Evolutionary conservation across 2,888 invertebrate genomes (phyloP).

Genomic region (Philaethria dido): DNA sequence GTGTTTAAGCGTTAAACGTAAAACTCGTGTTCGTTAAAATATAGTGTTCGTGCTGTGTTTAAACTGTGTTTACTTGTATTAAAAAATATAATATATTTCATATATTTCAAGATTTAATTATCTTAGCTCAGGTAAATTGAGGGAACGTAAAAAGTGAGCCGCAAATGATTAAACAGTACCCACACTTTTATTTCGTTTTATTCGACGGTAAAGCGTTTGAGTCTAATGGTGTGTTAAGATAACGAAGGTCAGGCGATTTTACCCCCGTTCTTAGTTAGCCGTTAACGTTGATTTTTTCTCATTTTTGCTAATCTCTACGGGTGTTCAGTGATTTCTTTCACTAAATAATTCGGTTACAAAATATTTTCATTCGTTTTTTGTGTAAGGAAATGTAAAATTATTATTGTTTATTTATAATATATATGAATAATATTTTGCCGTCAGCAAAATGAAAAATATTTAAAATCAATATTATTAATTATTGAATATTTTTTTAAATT

Average conservation of each 20-base stretch:
- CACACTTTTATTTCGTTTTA: slow-evolving; percentile 62
- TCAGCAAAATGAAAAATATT: no score
- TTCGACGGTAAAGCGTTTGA: slow-evolving; percentile 61
- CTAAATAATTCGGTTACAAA: neutral
- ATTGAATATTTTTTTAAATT: no score
- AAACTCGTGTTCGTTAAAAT: slow-evolving; percentile 25
- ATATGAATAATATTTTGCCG: no score
- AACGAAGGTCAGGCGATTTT: slow-evolving; percentile 62
- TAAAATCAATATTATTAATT: no score
- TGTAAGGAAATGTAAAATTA: no score
- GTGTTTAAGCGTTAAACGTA: slow-evolving; percentile 26
- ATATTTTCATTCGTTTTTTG: no score
- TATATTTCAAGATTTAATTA: neutral
- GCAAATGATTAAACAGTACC: slow-evolving; percentile 51
- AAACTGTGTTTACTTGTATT: slow-evolving; percentile 45
- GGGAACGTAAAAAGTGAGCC: slow-evolving; percentile 57
- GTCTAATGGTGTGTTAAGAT: slow-evolving; percentile 75
- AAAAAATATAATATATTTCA: neutral
- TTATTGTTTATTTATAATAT: no score
- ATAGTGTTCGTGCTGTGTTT: slow-evolving; percentile 63
- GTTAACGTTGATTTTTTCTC: slow-evolving; percentile 41
- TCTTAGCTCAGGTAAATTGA: slow-evolving; percentile 58
- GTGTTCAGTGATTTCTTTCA: slow-evolving; percentile 7
- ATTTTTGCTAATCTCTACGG: slow-evolving; percentile 23
- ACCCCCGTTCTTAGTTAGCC: slow-evolving; percentile 45